A percentile compares a stretch with the other conserved stretches of the same genome.
These are phyloP conservation scores for Megaustenia siamemsis DNA, from an alignment of 2,888 invertebrate species.

Conservation along the genomic window DNA sequence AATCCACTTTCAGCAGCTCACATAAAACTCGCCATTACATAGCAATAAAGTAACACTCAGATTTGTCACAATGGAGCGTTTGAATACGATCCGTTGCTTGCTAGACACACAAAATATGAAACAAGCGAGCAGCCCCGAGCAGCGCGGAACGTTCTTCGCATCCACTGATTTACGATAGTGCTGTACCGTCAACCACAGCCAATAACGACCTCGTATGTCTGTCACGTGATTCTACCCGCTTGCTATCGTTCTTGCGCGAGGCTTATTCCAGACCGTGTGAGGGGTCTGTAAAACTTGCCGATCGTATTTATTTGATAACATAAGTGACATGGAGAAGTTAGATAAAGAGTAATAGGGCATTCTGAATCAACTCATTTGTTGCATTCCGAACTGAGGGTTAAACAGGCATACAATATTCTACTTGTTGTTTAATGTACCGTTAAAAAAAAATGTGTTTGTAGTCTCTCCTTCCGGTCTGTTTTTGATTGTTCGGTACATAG, in stretches of 20 bases:
- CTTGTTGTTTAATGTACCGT: too few species aligned
- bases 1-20: conserved; percentile 35
- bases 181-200: conserved; percentile 43
- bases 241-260: neutral
- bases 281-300: neutral
- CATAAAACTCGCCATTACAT: conserved; percentile 28
- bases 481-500: too few species aligned
- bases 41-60: conserved; percentile 42
- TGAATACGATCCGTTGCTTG: neutral
- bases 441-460: too few species aligned
- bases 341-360: neutral
- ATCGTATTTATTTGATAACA: neutral
- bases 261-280: neutral
- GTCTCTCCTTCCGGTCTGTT: too few species aligned
- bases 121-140: neutral
- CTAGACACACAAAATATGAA: conserved; percentile 40
- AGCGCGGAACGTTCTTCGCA: neutral
- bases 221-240: conserved; percentile 42
- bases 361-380: neutral
- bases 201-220: conserved; percentile 49
- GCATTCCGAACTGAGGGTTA: neutral
- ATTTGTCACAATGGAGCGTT: conserved; percentile 16
- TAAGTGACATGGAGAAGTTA: neutral
- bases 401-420: too few species aligned
- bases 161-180: conserved; percentile 48